phyloP scores from a whole-genome alignment of 2,113 vertebrate genomes.

The Chaetura pelagica region DNA sequence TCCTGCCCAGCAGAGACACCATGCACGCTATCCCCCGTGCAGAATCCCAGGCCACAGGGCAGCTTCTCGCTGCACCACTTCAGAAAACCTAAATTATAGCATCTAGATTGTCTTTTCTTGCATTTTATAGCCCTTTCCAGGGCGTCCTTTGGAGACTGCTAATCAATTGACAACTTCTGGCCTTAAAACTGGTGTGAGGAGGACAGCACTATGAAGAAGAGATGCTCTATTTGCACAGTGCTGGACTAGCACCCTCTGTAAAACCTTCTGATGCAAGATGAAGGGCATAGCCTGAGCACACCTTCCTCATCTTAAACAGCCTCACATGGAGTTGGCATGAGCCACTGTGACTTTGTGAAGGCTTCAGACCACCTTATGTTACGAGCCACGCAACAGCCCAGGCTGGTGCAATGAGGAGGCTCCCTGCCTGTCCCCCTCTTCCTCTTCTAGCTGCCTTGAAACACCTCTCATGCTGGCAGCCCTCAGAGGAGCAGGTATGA shows the following conservation, averaged over 20 bases:
- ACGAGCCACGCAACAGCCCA: not conserved
- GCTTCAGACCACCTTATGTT: not conserved
- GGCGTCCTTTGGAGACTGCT: not conserved
- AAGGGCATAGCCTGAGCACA: not conserved
- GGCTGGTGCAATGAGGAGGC: not conserved
- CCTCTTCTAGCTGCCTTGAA: not conserved
- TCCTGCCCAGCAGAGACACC: not conserved
- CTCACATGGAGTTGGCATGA: not conserved
- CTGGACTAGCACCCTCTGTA: not conserved
- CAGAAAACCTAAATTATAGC: accelerated
- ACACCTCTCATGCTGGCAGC: not conserved
- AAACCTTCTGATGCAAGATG: not conserved
- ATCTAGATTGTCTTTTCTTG: not conserved
- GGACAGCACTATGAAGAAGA: not conserved
- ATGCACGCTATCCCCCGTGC: not conserved
- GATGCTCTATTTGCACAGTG: not conserved
- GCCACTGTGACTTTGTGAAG: not conserved
- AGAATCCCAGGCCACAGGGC: not conserved
- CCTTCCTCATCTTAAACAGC: not conserved
- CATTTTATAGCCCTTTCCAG: not conserved
- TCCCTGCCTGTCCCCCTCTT: not conserved
- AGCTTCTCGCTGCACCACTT: not conserved
- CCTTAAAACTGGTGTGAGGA: not conserved
- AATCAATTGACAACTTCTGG: not conserved
- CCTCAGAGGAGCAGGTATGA: not conserved